A percentile compares a stretch with the other conserved stretches of the same genome.
Conservation (phyloP, 53 echinoderm and acorn worm species). For the Henricia sp. region DNA sequence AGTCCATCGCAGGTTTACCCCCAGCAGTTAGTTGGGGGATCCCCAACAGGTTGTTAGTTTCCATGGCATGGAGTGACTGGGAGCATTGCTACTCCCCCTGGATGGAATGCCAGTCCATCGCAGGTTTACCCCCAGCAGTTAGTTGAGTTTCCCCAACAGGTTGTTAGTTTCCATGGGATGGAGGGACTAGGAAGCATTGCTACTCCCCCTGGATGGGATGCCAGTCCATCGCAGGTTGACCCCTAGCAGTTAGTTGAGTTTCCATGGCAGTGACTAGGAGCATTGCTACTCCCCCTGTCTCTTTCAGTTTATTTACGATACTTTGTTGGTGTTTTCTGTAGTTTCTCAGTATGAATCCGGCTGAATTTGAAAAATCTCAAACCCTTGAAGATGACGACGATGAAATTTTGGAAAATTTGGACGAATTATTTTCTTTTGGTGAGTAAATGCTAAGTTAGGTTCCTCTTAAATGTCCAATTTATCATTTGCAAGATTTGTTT, state of each 20-base stretch:
- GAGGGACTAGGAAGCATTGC: not conserved
- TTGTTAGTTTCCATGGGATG: not conserved
- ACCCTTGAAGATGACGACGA: constrained; percentile 26
- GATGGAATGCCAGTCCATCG: too few species aligned
- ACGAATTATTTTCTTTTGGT: constrained; percentile 37
- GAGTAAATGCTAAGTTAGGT: not conserved
- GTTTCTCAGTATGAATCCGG: constrained; percentile 5
- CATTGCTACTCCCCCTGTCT: too few species aligned
- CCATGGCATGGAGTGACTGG: too few species aligned
- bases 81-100: too few species aligned
- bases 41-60: too few species aligned
- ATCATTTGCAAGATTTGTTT: not conserved
- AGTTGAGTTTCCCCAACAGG: too few species aligned
- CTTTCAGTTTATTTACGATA: not conserved
- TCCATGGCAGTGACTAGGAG: too few species aligned
- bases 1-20: too few species aligned
- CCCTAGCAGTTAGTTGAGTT: not conserved
- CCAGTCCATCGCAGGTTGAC: not conserved
- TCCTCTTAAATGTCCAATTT: not conserved
- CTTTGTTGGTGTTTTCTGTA: not conserved
- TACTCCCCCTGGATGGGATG: too few species aligned
- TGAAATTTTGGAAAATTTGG: constrained; percentile 2
- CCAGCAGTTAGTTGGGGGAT: too few species aligned
- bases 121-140: too few species aligned
- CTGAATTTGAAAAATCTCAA: constrained; percentile 18